Percentiles rank a stretch among this genome's conserved stretches.
phyloP scores from a whole-genome alignment of 2,113 vertebrate genomes.

The Aptenodytes patagonicus region DNA sequence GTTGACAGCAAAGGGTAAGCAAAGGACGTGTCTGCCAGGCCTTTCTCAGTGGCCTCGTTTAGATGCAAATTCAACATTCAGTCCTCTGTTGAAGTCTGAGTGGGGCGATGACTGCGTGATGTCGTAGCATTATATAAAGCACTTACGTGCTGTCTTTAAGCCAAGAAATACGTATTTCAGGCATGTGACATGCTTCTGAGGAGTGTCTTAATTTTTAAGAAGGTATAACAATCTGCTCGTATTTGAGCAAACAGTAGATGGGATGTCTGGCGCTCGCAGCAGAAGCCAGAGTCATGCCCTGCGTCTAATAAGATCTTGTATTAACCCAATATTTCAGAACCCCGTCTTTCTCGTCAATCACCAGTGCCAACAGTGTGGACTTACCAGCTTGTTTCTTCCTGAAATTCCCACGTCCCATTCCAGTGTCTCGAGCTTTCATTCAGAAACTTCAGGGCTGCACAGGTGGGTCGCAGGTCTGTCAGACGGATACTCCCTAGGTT shows the following conservation, averaged over 20 bases:
- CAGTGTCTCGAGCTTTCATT: constrained; percentile 91
- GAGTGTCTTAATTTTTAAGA: background rate
- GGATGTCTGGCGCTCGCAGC: background rate
- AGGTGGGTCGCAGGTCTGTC: constrained; percentile 69
- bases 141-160: background rate
- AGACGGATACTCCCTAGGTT: accelerated
- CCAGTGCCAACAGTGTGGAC: constrained; percentile 96
- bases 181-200: background rate
- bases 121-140: accelerated
- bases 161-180: background rate
- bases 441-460: constrained; percentile 90
- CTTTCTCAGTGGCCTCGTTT: background rate
- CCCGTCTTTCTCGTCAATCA: constrained; percentile 91
- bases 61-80: background rate
- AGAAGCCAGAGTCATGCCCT: background rate
- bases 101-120: background rate
- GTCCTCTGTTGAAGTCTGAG: background rate
- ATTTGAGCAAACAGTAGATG: too few species aligned
- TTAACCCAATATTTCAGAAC: constrained; percentile 66
- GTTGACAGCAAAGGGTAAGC: constrained; percentile 96
- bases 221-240: background rate
- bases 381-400: constrained; percentile 97
- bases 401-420: constrained; percentile 91
- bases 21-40: background rate
- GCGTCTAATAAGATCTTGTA: background rate